phyloP scores from a whole-genome alignment of 2,113 vertebrate species.

The Mobula birostris region DNA sequence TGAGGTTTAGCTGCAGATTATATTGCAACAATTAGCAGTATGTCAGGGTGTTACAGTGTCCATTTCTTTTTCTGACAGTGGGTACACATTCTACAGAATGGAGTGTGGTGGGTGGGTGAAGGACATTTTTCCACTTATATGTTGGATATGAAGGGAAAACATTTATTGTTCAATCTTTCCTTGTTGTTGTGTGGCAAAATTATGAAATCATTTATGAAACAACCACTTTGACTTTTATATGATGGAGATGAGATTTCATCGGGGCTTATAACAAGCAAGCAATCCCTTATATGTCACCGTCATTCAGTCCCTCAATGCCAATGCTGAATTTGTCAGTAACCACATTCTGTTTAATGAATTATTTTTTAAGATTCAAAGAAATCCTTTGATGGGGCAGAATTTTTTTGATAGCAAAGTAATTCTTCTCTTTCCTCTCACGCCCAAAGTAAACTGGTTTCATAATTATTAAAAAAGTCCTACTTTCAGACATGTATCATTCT shows the following conservation, averaged over 20 bases:
- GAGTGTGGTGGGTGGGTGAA: no score
- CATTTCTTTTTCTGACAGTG: not conserved
- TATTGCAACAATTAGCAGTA: no score
- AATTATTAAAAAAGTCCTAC: not conserved
- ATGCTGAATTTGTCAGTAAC: not conserved
- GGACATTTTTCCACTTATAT: no score
- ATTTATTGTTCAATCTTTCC: no score
- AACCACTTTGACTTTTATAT: not conserved
- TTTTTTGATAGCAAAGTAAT: not conserved
- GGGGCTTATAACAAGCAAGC: not conserved
- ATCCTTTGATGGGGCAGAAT: not conserved
- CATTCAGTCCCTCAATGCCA: not conserved
- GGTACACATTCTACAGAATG: not conserved
- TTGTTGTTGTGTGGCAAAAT: not conserved
- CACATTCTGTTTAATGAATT: not conserved
- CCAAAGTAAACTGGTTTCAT: not conserved
- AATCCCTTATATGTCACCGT: not conserved
- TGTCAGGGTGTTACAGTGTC: no score
- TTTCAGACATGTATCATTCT: accelerated
- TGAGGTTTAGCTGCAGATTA: no score
- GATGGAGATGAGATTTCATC: not conserved
- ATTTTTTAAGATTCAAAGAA: no score
- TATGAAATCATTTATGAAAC: not conserved
- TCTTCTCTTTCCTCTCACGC: not conserved
- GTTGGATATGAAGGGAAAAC: no score